A percentile compares a stretch with the other conserved stretches of the same genome.
Conservation (phyloP, 1,140 invertebrate species). For the Brachionus sp. region DNA sequence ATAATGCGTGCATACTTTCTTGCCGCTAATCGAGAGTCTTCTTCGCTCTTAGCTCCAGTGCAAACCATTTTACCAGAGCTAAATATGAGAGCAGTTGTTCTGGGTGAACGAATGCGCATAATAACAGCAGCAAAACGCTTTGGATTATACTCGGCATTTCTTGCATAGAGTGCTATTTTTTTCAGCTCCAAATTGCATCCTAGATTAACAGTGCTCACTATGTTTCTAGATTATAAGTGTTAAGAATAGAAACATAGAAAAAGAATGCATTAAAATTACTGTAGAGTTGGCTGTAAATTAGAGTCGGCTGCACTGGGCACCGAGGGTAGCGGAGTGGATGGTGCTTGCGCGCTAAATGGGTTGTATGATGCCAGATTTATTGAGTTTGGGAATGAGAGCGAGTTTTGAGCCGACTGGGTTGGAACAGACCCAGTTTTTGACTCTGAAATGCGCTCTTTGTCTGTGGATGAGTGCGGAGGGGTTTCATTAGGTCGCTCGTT, state of each 20-base stretch:
- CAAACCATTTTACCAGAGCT: conserved; percentile 99
- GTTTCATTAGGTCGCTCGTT: conserved; percentile 26
- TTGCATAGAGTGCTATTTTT: conserved; percentile 94
- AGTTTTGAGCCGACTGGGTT: not conserved
- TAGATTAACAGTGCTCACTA: conserved; percentile 95
- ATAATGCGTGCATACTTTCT: conserved; percentile 98
- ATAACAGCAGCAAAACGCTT: conserved; percentile 99
- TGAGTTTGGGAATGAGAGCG: conserved; percentile 2
- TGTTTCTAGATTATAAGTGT: conserved; percentile 51
- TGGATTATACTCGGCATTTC: conserved; percentile 99
- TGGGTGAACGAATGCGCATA: conserved; percentile 95
- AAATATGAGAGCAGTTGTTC: conserved; percentile 97
- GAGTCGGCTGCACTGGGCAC: not conserved
- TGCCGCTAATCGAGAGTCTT: conserved; percentile 89
- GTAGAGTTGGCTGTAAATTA: conserved; percentile 33
- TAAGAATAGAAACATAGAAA: not conserved
- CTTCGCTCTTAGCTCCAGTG: conserved; percentile 98
- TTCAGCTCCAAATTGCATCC: conserved; percentile 68
- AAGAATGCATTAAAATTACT: conserved; percentile 6
- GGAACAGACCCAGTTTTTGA: not conserved
- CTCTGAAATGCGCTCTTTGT: not conserved
- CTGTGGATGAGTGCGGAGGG: not conserved
- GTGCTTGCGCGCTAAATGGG: conserved; percentile 18
- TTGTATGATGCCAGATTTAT: conserved; percentile 10
- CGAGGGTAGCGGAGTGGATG: not conserved